Evolutionary conservation across 2,797 vertebrate species (phyloP).

Genomic region (Cichlasoma orientale): DNA sequence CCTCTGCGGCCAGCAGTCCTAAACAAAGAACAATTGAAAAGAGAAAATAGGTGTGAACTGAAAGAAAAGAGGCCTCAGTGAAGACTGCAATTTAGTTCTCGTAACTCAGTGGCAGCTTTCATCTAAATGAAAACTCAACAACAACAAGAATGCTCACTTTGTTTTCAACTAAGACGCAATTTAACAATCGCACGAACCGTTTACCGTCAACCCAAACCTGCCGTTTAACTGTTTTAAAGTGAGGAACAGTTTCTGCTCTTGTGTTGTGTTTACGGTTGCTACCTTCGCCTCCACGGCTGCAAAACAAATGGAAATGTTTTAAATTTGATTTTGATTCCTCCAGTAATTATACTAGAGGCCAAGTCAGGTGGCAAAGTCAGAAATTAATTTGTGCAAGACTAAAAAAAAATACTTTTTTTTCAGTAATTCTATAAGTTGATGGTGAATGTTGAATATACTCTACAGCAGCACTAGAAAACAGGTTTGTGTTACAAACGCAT

Average conservation of each 20-base stretch:
- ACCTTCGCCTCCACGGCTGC: not conserved
- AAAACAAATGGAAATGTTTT: not conserved
- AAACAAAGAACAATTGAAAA: slow-evolving; percentile 43
- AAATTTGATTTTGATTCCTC: no score
- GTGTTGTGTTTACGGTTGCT: not conserved
- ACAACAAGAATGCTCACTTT: not conserved
- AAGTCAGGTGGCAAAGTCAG: not conserved
- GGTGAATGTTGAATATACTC: not conserved
- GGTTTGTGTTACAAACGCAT: no score
- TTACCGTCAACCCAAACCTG: not conserved
- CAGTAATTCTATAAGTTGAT: not conserved
- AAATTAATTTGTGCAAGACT: not conserved
- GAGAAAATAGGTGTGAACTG: slow-evolving; percentile 16
- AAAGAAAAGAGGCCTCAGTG: not conserved
- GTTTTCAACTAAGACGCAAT: not conserved
- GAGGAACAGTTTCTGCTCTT: not conserved
- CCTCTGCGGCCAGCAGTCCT: slow-evolving; percentile 84
- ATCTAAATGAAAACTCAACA: not conserved
- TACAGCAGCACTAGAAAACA: no score
- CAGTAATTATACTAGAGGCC: no score
- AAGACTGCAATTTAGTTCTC: slow-evolving; percentile 14
- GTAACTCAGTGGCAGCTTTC: not conserved
- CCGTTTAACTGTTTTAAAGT: not conserved
- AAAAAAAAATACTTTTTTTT: not conserved
- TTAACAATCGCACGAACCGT: no score